Base-by-base conservation (phyloP, 2,797 vertebrate species). In the Todus mexicanus region DNA sequence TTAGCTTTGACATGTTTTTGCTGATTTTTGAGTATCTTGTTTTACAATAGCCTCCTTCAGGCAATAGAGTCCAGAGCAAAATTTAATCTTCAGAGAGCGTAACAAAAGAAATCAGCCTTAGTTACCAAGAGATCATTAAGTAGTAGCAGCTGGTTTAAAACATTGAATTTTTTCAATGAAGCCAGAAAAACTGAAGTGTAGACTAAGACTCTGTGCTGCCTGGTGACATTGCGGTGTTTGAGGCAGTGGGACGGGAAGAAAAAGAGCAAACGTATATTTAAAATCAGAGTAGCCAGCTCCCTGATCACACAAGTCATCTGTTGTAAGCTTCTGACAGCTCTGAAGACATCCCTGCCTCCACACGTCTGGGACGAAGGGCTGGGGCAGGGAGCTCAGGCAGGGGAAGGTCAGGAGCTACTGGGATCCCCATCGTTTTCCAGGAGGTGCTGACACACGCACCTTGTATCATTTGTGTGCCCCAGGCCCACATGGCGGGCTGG, bases 51-150 rank as follows among this genome's bases (percentile, higher is more conserved):
- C 70, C 56, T 91, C 91, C 94, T 93, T 83, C 90, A 81, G 89
- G 93, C 93, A 90, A 89, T 4, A 42, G 50, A 92, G 50, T 82
- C 80, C 81, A 73, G 77, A 93, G 59, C 71, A 95, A 89, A 92
- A 94, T 92, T 89, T 75, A 94, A 92, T 95, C 92, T 89, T 87
- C 89, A 82, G 90, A 74, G 84, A 87, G 69, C 47, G 66, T 88
- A 94, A 90, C 94, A 91, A 95, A 95, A 94, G 81, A 90, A 95
- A 92, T 86, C 75, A 59, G 85, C 72, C 79, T 68, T 74, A 77
- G 80, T 93, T 96, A 92, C 89, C 91, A 86, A 79, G 68, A 86
- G 79, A 94, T 95, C 87, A 92, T 94, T 96, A 94, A 95, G 87
- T 85, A 91, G 69, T 93, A 95, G 87, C 87, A 95, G 95, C 93